phyloP scores from a whole-genome alignment of 1,140 invertebrate genomes.

The Tyrophagus putrescentiae region DNA sequence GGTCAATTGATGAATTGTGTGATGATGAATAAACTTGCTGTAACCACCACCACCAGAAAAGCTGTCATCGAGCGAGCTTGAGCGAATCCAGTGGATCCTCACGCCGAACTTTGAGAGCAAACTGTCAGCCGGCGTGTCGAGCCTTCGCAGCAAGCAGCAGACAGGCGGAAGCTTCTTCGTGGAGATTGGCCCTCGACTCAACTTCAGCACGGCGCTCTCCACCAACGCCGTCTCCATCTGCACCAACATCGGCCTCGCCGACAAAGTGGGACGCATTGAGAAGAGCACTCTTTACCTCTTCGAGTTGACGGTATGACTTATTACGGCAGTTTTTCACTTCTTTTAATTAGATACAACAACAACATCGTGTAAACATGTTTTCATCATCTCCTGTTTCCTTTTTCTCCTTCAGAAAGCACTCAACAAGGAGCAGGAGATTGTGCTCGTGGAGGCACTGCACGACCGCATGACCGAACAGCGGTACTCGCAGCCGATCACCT shows the following conservation, averaged over 20 bases:
- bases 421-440: conserved; percentile 4
- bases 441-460: conserved; percentile 43
- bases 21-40: too few relatives aligned
- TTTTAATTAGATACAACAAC: neutral
- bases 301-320: conserved; percentile 30
- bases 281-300: conserved; percentile 60
- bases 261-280: conserved; percentile 60
- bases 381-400: neutral
- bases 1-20: neutral
- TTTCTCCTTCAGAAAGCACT: conserved; percentile 2
- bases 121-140: too few relatives aligned
- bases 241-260: conserved; percentile 52
- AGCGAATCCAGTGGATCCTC: conserved; percentile 24
- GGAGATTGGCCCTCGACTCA: conserved; percentile 49
- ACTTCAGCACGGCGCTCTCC: conserved; percentile 83
- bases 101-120: conserved; percentile 25
- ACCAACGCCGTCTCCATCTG: conserved; percentile 90
- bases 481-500: conserved; percentile 51
- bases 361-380: neutral
- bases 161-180: conserved; percentile 27
- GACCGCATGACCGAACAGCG: conserved; percentile 70
- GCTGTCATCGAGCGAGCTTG: conserved; percentile 18
- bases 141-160: too few relatives aligned
- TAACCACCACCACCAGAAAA: too few relatives aligned
- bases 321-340: conserved; percentile 6